Conservation (phyloP, 2,797 vertebrate genomes). For the Smutsia temminckii region DNA sequence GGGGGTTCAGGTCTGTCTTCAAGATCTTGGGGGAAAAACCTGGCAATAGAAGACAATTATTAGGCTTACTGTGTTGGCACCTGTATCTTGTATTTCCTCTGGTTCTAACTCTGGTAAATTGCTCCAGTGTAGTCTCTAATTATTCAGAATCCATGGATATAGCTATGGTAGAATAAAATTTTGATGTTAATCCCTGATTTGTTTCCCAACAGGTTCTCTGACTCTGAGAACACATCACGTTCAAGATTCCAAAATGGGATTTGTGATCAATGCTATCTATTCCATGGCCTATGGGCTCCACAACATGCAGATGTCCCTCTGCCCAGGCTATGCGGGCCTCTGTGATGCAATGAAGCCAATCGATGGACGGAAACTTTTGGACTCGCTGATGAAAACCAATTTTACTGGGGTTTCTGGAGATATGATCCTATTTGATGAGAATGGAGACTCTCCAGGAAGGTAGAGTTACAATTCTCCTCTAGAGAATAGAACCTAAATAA, state of each 20-base stretch:
- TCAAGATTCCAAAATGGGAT: constrained; percentile 99
- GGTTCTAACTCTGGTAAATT: background rate
- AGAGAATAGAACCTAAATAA: background rate
- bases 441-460: constrained; percentile 98
- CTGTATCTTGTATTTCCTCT: background rate
- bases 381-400: constrained; percentile 97
- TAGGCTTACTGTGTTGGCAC: background rate
- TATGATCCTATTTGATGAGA: constrained; percentile 95
- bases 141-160: background rate
- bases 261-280: constrained; percentile 98
- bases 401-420: constrained; percentile 97
- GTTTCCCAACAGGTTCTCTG: constrained; percentile 83
- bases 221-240: constrained; percentile 94
- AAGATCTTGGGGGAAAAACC: background rate
- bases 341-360: constrained; percentile 97
- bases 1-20: background rate
- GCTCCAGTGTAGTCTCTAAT: background rate
- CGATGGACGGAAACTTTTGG: constrained; percentile 94
- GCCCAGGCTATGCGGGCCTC: constrained; percentile 93
- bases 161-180: background rate
- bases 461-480: constrained; percentile 74
- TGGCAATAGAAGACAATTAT: background rate
- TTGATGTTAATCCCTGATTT: constrained; percentile 34
- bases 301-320: constrained; percentile 94
- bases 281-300: constrained; percentile 98